Base-by-base conservation (phyloP, 2,113 vertebrate species). In the Corynorhinus townsendii region DNA sequence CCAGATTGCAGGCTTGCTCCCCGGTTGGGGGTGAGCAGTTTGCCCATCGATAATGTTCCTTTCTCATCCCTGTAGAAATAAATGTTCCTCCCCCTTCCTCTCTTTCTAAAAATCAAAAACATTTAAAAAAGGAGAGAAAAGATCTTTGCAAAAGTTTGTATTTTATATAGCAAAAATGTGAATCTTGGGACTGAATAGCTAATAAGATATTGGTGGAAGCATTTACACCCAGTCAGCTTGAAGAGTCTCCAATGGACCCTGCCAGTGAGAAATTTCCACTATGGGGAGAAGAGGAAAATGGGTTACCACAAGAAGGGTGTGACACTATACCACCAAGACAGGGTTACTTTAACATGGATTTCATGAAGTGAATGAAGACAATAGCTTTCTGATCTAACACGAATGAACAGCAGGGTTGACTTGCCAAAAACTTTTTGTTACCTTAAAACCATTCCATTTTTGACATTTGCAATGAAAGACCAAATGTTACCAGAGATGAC, bases 121-220 rank as follows among this genome's bases (percentile, higher is more conserved):
- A 30, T 95, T 97, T 97, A 95, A 91, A 95, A 96, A 96, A 97
- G 33, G 38, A 95, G 89, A 82, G 97, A 96, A 92, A 95, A 95
- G 95, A 90, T 93, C 72, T 96, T 56, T 94, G 45, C 49, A 73
- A 87, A 97, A 87, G 59, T 94, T 92, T 92, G 9, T 94, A 0
- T 90, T 96, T 93, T 95, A 72, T 19, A 0, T 87, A 83, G 87
- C 97, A 98, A 98, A 75, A 43, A 43, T 1, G 7, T 16, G 40
- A 45, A 15, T 30, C 72, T 15, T 43, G 22, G 7, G 1, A 3
- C 72, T 16, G 72, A 75, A 0, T 30, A 15, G 7, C 15, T 30
- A 75, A 28, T 7, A 45, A 45, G 40, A 45, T 30, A 15, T 28
- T 3, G 12, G 71, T 15, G 38, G 40, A 14, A 28, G 71, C 6